These are phyloP conservation scores for Cephalopachus bancanus DNA, from an alignment of 2,797 vertebrate genomes.

Conservation along the genomic window DNA sequence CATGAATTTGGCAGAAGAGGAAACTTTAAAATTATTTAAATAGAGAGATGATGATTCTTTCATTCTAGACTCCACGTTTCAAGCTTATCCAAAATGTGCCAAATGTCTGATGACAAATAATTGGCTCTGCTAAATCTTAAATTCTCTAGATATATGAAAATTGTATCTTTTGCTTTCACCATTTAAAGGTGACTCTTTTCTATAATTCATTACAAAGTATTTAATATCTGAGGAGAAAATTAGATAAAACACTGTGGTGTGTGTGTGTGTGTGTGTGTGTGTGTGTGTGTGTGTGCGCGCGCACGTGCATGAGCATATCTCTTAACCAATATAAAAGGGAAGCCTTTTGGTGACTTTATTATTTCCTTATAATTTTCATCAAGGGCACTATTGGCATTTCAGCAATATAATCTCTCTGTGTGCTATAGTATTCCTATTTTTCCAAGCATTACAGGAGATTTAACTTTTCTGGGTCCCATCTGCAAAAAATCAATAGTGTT, in stretches of 20 bases:
- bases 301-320: no score
- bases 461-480: not conserved
- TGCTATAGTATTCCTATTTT: not conserved
- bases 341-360: not conserved
- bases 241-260: not conserved
- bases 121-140: not conserved
- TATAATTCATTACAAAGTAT: not conserved
- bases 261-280: no score
- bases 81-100: not conserved
- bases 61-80: not conserved
- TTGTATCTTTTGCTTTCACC: not conserved
- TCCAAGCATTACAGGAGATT: not conserved
- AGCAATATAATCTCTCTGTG: not conserved
- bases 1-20: not conserved
- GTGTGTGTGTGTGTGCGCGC: no score
- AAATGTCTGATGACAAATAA: not conserved
- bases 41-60: not conserved
- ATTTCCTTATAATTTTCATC: not conserved
- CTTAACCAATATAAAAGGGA: not conserved
- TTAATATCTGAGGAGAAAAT: not conserved
- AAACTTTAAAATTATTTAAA: not conserved
- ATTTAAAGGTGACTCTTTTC: not conserved
- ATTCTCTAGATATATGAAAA: not conserved
- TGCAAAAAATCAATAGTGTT: not conserved
- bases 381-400: not conserved